Conservation (phyloP, 2,797 vertebrate species). For the Mormyrus proboscirostris region DNA sequence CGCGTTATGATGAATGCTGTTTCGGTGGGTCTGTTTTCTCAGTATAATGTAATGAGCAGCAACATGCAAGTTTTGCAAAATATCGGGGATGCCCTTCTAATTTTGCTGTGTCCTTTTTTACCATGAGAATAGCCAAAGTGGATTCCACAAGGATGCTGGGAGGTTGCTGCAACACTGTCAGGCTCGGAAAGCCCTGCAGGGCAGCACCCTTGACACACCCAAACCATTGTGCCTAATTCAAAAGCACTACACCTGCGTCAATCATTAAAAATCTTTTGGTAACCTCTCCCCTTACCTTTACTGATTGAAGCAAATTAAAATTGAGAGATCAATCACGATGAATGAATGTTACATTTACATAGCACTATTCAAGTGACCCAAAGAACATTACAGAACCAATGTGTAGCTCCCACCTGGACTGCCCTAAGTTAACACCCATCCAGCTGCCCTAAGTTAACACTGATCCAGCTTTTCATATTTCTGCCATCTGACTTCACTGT, state of each 20-base stretch:
- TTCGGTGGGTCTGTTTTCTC: neutral
- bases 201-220: neutral
- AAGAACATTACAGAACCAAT: neutral
- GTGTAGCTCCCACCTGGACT: neutral
- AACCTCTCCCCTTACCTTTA: neutral
- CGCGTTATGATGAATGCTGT: neutral
- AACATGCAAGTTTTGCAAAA: neutral
- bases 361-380: neutral
- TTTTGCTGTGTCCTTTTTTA: neutral
- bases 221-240: neutral
- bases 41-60: neutral
- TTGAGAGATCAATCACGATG: neutral
- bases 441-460: neutral
- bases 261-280: neutral
- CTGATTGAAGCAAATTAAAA: neutral
- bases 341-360: neutral
- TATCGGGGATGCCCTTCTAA: neutral
- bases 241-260: neutral
- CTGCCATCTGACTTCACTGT: neutral
- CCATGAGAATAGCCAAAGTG: neutral
- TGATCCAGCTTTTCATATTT: neutral
- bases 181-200: neutral
- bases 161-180: neutral
- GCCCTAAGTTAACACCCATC: neutral
- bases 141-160: neutral